A percentile compares a stretch with the other conserved stretches of the same genome.
phyloP scores from a whole-genome alignment of 2,113 vertebrate species.

The mouse (Mus musculus) region DNA sequence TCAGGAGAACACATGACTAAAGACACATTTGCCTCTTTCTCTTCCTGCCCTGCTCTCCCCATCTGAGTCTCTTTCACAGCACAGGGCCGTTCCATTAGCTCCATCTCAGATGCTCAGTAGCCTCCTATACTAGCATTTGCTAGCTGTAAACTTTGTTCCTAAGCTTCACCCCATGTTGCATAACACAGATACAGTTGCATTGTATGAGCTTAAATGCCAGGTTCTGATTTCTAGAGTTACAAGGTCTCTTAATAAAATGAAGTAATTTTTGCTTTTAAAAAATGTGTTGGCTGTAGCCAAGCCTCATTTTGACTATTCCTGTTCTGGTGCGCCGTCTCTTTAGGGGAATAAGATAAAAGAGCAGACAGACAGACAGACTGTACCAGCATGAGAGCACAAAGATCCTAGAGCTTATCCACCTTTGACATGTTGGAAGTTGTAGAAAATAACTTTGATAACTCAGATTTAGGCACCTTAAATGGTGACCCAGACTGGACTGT shows the following conservation, averaged over 20 bases:
- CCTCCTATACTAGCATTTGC: accelerated
- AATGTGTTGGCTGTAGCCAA: not conserved
- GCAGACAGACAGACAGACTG: not conserved
- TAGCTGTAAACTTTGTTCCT: not conserved
- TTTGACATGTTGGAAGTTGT: conserved; percentile 1
- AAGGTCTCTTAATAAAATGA: not conserved
- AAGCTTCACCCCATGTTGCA: not conserved
- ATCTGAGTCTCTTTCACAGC: not conserved
- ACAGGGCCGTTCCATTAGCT: not conserved
- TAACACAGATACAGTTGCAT: not conserved
- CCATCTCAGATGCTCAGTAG: not conserved
- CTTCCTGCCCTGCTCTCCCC: not conserved
- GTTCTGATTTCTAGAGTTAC: not conserved
- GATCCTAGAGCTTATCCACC: not conserved
- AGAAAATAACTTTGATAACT: conserved; percentile 29
- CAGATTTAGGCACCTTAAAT: conserved; percentile 23
- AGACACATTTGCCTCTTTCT: not conserved
- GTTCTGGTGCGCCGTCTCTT: not conserved
- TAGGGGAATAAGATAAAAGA: not conserved
- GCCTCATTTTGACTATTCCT: not conserved
- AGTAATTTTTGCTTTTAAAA: not conserved
- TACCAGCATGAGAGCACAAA: not conserved
- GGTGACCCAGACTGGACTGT: not conserved
- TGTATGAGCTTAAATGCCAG: not conserved
- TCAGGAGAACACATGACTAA: not conserved